A percentile compares a stretch with the other conserved stretches of the same genome.
Evolutionary conservation across 2,113 vertebrate genomes (phyloP).

Genomic region (Odobenus rosmarus): DNA sequence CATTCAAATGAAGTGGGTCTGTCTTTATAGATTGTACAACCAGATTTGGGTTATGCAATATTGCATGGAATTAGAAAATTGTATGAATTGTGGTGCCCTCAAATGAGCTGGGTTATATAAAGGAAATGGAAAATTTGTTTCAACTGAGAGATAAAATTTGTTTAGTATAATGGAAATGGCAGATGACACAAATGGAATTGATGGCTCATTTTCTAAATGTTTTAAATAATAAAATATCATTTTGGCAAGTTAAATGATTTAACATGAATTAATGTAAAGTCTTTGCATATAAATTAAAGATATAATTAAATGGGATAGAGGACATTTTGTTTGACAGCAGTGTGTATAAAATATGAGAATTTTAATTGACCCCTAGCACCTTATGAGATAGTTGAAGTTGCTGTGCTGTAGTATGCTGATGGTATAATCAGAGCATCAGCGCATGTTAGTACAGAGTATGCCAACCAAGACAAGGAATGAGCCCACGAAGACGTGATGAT

Average conservation of each 20-base stretch:
- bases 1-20: neutral
- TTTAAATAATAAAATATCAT: conserved; percentile 48
- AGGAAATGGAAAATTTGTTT: neutral
- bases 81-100: neutral
- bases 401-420: neutral
- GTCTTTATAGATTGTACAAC: neutral
- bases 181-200: conserved; percentile 14
- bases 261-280: neutral
- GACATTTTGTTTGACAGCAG: conserved; percentile 28
- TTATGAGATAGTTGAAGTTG: neutral
- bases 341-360: conserved; percentile 24
- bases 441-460: neutral
- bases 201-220: conserved; percentile 25
- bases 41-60: neutral
- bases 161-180: neutral
- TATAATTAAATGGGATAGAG: conserved; percentile 5
- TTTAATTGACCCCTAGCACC: neutral
- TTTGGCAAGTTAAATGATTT: conserved; percentile 52
- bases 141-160: neutral
- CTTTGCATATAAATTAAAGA: conserved; percentile 39
- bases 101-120: neutral
- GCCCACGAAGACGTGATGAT: neutral
- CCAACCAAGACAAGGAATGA: neutral
- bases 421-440: neutral
- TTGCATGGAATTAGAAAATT: neutral